A percentile compares a stretch with the other conserved stretches of the same genome.
phyloP scores from a whole-genome alignment of 2,888 invertebrate species.

The Acleris emargana region DNA sequence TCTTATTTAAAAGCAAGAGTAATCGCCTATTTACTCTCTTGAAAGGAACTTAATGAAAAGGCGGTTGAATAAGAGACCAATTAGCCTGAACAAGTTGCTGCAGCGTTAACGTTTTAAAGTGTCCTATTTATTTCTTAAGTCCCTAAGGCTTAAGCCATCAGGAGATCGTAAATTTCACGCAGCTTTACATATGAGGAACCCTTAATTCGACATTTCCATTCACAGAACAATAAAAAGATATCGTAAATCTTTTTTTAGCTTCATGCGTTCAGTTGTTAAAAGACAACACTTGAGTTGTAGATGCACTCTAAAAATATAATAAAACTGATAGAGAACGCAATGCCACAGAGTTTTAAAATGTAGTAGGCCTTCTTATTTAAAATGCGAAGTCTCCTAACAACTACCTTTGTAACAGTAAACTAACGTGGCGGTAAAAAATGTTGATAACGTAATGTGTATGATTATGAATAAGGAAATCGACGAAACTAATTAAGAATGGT shows the following conservation, averaged over 20 bases:
- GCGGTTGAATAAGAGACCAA: constrained; percentile 28
- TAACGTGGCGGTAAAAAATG: neutral
- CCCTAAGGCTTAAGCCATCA: constrained; percentile 14
- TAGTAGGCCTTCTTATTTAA: too few species aligned
- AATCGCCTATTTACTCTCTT: constrained; percentile 35
- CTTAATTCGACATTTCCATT: constrained; percentile 64
- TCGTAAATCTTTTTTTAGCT: constrained; percentile 59
- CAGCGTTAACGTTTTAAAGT: constrained; percentile 21
- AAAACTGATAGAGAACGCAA: neutral
- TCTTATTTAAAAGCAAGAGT: constrained; percentile 33
- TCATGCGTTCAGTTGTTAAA: constrained; percentile 59
- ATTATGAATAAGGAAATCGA: neutral
- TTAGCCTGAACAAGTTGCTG: constrained; percentile 29
- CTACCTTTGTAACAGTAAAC: neutral
- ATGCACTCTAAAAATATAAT: constrained; percentile 8
- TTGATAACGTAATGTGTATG: neutral
- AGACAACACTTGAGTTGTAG: constrained; percentile 39
- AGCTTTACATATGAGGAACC: constrained; percentile 40
- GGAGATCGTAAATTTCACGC: constrained; percentile 45
- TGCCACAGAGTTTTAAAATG: neutral
- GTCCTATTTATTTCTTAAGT: constrained; percentile 18
- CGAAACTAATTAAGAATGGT: neutral
- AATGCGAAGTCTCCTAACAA: too few species aligned
- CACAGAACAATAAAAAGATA: constrained; percentile 66
- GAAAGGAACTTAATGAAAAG: constrained; percentile 31